These are phyloP conservation scores for Heliopora coerulea DNA, from an alignment of 92 coral and sea anemone genomes.

Conservation along the genomic window DNA sequence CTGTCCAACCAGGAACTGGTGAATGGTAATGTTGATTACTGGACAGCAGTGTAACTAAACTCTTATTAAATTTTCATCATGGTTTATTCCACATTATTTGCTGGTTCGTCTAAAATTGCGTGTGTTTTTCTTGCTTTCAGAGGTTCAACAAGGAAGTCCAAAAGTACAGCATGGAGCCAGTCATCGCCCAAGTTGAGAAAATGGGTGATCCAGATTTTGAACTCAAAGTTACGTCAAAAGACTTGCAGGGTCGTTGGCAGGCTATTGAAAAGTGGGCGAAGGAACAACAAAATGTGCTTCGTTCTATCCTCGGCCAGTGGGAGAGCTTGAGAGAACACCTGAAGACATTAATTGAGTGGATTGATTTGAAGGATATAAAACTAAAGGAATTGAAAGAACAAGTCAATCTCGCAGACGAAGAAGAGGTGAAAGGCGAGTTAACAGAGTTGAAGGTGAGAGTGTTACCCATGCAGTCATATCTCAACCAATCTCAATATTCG, in stretches of 20 bases:
- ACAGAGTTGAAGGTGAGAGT: conserved; percentile 60
- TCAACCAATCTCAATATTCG: not conserved
- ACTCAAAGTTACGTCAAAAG: conserved; percentile 30
- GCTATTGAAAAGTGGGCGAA: conserved; percentile 19
- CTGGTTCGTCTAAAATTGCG: too few species aligned
- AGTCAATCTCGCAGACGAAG: conserved; percentile 78
- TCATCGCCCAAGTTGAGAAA: conserved; percentile 21
- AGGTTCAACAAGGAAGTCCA: conserved; percentile 1
- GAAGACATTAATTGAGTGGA: conserved; percentile 73
- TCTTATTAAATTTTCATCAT: too few species aligned
- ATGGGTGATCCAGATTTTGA: conserved; percentile 35
- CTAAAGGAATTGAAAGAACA: conserved; percentile 63
- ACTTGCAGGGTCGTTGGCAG: conserved; percentile 12
- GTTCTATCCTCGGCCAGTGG: conserved; percentile 22
- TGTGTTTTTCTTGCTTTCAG: not conserved
- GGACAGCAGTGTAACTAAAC: too few species aligned
- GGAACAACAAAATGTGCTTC: conserved; percentile 7
- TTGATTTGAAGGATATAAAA: conserved; percentile 70
- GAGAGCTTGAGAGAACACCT: conserved; percentile 6
- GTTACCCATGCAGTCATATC: not conserved
- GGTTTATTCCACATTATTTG: too few species aligned
- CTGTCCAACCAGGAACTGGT: too few species aligned
- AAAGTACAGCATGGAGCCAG: conserved; percentile 22
- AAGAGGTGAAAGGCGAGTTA: conserved; percentile 62
- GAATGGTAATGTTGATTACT: too few species aligned